Evolutionary conservation across 2,888 invertebrate genomes (phyloP).

Genomic region (Rhingia campestris): DNA sequence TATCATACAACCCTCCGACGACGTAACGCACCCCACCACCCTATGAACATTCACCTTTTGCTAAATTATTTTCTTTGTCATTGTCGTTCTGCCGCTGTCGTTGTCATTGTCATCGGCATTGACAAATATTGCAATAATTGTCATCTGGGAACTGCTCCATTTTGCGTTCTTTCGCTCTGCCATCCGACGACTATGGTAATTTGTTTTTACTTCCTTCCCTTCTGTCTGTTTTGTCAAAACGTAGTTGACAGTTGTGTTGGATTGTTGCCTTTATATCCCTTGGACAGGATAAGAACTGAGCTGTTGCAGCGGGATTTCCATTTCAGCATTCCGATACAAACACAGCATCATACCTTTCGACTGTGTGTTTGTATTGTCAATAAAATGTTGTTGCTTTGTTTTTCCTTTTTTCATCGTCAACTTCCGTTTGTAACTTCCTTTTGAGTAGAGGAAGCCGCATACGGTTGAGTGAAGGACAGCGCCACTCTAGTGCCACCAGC

Average conservation of each 20-base stretch:
- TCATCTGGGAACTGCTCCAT: constrained; percentile 45
- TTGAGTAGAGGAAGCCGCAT: constrained; percentile 24
- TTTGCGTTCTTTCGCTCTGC: background rate
- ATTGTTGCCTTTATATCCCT: constrained; percentile 5
- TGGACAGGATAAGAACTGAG: constrained; percentile 17
- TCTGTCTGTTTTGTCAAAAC: constrained; percentile 20
- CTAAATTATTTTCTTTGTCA: constrained; percentile 58
- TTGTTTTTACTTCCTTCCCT: constrained; percentile 28
- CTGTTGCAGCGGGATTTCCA: constrained; percentile 52
- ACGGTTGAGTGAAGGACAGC: constrained; percentile 32
- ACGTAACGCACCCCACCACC: background rate
- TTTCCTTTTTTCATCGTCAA: constrained; percentile 1
- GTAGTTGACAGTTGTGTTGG: constrained; percentile 24
- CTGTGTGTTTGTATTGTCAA: background rate
- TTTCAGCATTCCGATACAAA: constrained; percentile 18
- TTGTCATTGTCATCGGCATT: constrained; percentile 31
- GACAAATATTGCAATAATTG: constrained; percentile 54
- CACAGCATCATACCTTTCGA: constrained; percentile 1
- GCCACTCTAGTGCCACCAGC: constrained; percentile 19
- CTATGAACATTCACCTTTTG: constrained; percentile 25
- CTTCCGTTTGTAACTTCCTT: constrained; percentile 32
- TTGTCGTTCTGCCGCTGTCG: constrained; percentile 18
- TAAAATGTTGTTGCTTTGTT: background rate
- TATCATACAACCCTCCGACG: background rate
- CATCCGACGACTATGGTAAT: constrained; percentile 18